Evolutionary conservation across 1,140 invertebrate genomes (phyloP), one percentile per base, ranked within the genome.

Genomic region (Gonioctena quinquepunctata): DNA sequence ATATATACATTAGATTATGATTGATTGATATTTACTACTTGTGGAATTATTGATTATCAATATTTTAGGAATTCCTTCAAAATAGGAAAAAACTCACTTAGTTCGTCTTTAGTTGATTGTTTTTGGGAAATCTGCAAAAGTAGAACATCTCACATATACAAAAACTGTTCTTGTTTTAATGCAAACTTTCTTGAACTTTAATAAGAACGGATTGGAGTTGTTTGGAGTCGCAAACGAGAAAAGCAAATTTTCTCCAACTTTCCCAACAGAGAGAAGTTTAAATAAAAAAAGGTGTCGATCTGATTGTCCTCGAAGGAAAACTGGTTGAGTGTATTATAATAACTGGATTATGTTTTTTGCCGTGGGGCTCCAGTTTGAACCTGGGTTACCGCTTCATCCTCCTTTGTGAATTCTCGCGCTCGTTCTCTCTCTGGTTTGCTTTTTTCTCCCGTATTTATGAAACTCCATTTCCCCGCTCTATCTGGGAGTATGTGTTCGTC

Each of bases 221-320:
- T 59, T 59, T 26, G 25, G 21, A 59, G 56, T 59, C 56, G 25
- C 33, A n/a, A n/a, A 42, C 25, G 60, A 62, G 27, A 11, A 52
- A 66, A 54, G 23, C 49, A 26, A 66, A 54, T 66, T 66, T 66
- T 19, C 60, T 16, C 50, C 21, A 70, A 60, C 54, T 66, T 70
- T 61, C 33, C 19, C 22, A 19, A n/a, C 33, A 8, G 21, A 59
- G 19, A 22, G 68, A 74, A 76, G 60, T 71, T 70, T 67, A 74
- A 76, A 72, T 66, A 76, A 76, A n/a, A n/a, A 74, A 74, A 76
- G 70, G 72, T 76, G 75, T 72, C 75, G 68, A 74, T 70, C 67
- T 74, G 72, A 76, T 76, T 76, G 70, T 71, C 57, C 63, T 71
- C 62, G 49, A 42, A 67, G 56, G 67, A 60, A 67, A 68, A 52